Conservation (phyloP, 2,888 invertebrate species). For the Steinernema carpocapsae region DNA sequence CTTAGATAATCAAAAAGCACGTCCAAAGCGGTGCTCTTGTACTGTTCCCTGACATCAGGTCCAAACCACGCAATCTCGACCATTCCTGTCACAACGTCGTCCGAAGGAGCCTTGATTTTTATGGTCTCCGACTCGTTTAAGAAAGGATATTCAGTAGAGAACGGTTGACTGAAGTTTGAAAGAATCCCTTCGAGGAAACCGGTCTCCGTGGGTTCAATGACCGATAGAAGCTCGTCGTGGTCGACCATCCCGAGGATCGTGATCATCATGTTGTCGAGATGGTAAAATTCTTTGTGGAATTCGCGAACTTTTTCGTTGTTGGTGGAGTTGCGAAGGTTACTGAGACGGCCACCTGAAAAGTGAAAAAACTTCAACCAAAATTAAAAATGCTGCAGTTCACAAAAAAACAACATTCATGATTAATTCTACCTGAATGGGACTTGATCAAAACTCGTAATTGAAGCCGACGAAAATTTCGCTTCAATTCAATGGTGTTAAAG, state of each 20-base stretch:
- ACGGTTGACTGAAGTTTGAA: slow-evolving; percentile 57
- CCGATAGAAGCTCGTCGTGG: slow-evolving; percentile 77
- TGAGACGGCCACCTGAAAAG: slow-evolving; percentile 80
- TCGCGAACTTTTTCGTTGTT: slow-evolving; percentile 80
- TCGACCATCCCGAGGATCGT: slow-evolving; percentile 83
- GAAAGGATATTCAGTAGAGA: slow-evolving; percentile 44
- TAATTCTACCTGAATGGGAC: too few species aligned
- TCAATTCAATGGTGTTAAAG: too few species aligned
- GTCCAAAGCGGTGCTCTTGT: not conserved
- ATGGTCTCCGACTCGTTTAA: slow-evolving; percentile 45
- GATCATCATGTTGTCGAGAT: slow-evolving; percentile 84
- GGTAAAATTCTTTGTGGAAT: slow-evolving; percentile 85
- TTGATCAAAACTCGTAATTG: too few species aligned
- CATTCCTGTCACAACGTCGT: slow-evolving; percentile 59
- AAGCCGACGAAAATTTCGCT: too few species aligned
- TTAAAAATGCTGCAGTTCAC: too few species aligned
- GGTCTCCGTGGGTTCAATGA: slow-evolving; percentile 77
- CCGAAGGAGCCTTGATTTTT: slow-evolving; percentile 59
- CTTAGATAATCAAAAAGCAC: slow-evolving; percentile 82
- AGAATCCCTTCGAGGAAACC: slow-evolving; percentile 43
- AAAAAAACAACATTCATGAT: too few species aligned
- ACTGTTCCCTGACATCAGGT: slow-evolving; percentile 25
- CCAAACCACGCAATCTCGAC: slow-evolving; percentile 68
- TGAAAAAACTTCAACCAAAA: too few species aligned
- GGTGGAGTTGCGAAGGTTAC: slow-evolving; percentile 82